These are phyloP conservation scores for Lissocephala sabroskyi DNA, from an alignment of 2,888 invertebrate species.

Conservation along the genomic window DNA sequence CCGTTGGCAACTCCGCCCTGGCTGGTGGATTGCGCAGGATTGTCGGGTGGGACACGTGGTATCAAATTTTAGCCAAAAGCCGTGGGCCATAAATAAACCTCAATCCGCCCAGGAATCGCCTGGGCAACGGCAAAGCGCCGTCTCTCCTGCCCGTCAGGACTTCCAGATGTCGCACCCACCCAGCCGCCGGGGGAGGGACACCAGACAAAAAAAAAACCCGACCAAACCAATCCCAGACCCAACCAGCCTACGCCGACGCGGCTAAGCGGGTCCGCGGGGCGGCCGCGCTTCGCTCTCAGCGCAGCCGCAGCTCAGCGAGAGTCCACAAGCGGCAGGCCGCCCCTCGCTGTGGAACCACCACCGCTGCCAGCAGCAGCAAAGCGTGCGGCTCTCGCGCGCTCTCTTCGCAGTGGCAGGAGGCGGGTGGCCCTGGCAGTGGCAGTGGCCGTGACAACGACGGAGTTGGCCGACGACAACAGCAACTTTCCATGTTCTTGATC, in stretches of 20 bases:
- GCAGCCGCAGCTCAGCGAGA: constrained; percentile 38
- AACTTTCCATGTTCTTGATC: constrained; percentile 71
- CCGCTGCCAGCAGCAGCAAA: constrained; percentile 19
- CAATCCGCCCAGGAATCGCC: constrained; percentile 23
- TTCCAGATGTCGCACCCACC: constrained; percentile 7
- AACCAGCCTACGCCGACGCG: background rate
- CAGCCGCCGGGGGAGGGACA: too few relatives aligned
- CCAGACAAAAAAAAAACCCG: too few relatives aligned
- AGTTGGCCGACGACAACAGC: constrained; percentile 26
- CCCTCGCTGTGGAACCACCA: constrained; percentile 29
- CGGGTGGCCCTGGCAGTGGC: constrained; percentile 3
- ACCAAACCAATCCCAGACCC: background rate
- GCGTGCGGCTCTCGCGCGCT: constrained; percentile 53
- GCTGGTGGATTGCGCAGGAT: background rate
- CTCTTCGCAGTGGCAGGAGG: constrained; percentile 34
- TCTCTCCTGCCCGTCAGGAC: constrained; percentile 14
- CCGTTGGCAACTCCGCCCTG: constrained; percentile 26
- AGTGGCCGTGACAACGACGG: constrained; percentile 13
- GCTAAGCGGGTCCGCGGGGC: constrained; percentile 6
- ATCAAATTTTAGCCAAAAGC: constrained; percentile 47
- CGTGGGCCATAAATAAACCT: constrained; percentile 64
- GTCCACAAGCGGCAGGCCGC: constrained; percentile 6
- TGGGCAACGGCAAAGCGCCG: constrained; percentile 22
- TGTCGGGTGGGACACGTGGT: constrained; percentile 45
- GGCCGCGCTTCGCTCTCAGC: constrained; percentile 42